These are phyloP conservation scores for Drosophila buzzatii DNA, from an alignment of 2,888 invertebrate genomes.

Conservation along the genomic window DNA sequence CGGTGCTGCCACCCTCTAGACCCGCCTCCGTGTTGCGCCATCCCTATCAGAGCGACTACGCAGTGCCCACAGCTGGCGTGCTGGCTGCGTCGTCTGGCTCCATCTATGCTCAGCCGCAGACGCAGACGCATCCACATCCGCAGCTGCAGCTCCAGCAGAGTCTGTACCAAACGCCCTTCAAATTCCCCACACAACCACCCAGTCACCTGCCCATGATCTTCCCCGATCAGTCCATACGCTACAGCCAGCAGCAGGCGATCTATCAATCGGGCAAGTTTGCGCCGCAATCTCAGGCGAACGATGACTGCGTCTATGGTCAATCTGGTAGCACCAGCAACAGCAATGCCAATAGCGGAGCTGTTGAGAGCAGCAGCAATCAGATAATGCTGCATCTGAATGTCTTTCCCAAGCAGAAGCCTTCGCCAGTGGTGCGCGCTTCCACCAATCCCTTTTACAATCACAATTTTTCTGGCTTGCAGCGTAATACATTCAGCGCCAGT, in stretches of 20 bases:
- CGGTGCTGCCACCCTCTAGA: conserved; percentile 85
- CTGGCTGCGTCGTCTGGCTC: conserved; percentile 5
- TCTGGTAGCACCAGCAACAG: neutral
- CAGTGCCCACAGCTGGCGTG: conserved; percentile 46
- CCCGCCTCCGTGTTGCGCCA: conserved; percentile 72
- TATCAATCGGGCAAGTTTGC: conserved; percentile 61
- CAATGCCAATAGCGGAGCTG: conserved; percentile 21
- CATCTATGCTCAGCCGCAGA: conserved; percentile 39
- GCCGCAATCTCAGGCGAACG: conserved; percentile 52
- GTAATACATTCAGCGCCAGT: conserved; percentile 56
- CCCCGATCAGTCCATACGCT: conserved; percentile 67
- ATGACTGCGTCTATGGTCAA: conserved; percentile 62
- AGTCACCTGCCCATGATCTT: conserved; percentile 55
- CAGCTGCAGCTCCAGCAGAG: conserved; percentile 35
- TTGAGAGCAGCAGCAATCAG: conserved; percentile 84
- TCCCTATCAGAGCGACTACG: conserved; percentile 75
- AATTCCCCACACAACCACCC: conserved; percentile 66
- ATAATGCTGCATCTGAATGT: conserved; percentile 89
- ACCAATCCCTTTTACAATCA: conserved; percentile 81
- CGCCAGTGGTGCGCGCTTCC: conserved; percentile 59
- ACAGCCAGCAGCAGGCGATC: conserved; percentile 65
- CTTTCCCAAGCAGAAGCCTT: conserved; percentile 86
- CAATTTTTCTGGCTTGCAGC: conserved; percentile 59
- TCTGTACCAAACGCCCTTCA: conserved; percentile 68
- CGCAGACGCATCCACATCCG: conserved; percentile 41